Base-by-base conservation (phyloP, 2,888 invertebrate species). In the Caenorhabditis sp. region DNA sequence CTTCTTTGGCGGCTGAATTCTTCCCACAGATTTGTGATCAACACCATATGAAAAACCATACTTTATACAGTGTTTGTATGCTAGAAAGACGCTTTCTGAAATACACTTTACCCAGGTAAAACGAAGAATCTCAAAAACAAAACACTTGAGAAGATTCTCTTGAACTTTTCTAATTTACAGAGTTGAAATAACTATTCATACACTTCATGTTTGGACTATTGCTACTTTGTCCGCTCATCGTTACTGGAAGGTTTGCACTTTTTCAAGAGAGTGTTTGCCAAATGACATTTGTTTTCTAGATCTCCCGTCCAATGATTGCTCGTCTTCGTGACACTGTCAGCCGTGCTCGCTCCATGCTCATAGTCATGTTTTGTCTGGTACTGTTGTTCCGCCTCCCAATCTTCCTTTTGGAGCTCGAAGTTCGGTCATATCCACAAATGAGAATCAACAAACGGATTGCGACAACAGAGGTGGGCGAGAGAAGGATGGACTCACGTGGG, bases 191-290 rank as follows among this genome's bases (percentile, higher is more conserved):
- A 89, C 89, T 1, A 85, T 90, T 8, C 88, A 87, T 71, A 88
- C 88, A 18, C 67, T 91, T 32, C 91, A 91, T 72, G 89, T 89
- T 28, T 91, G 90, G 90, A 90, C 90, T 15, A 91, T 91, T 55
- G 90, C 91, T 8, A 87, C 90, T 0, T 70, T 91, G 8, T 88
- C 89, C 15, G 89, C 87, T 11, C 91, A 91, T 82, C 88, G 91
- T 0, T 91, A 91, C 61, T 91, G 91, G 91, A 91, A 91, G 87
- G 90, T 90, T 26, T n/a, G 0, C 13, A 32, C 11, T 18, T 2
- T 40, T 13, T 22, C 32, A 32, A 2, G 2, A 22, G 18, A 18
- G 1, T 3, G 13, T 11, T 24, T 15, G 5, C 5, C 4, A 4
- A 32, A 32, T 32, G n/a, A n/a, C 32, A 13, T 6, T 40, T 40